These are phyloP conservation scores for Mactromeris polynyma DNA, from an alignment of 2,888 invertebrate genomes.

Conservation along the genomic window DNA sequence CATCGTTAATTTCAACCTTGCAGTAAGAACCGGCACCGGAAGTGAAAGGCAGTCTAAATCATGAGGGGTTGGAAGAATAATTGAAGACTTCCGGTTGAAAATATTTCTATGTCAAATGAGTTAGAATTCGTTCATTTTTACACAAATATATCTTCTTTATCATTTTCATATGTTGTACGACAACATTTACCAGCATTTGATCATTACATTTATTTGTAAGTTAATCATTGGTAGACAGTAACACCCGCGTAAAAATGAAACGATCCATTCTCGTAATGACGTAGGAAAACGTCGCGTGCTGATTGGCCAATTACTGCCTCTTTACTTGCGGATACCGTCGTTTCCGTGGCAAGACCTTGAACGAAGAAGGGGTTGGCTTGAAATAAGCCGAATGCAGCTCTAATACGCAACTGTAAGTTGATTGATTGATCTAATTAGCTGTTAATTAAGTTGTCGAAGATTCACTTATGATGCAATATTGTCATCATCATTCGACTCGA, in stretches of 20 bases:
- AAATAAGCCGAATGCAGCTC: conserved; percentile 67
- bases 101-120: neutral
- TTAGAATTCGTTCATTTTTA: neutral
- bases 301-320: conserved; percentile 73
- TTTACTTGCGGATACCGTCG: conserved; percentile 69
- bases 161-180: neutral
- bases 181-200: neutral
- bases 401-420: conserved; percentile 65
- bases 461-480: neutral
- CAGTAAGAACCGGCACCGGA: conserved; percentile 74
- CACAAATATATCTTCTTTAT: neutral
- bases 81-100: conserved; percentile 22
- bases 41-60: conserved; percentile 31
- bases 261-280: conserved; percentile 56
- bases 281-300: conserved; percentile 64
- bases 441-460: neutral
- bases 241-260: conserved; percentile 51
- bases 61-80: neutral
- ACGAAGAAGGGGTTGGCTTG: conserved; percentile 41
- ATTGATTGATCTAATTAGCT: neutral
- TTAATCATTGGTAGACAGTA: neutral
- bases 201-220: neutral
- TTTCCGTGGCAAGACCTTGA: conserved; percentile 68
- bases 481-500: neutral
- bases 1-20: conserved; percentile 76